Conservation (phyloP, 2,888 invertebrate species). For the Xestoiulus laeticollis region DNA sequence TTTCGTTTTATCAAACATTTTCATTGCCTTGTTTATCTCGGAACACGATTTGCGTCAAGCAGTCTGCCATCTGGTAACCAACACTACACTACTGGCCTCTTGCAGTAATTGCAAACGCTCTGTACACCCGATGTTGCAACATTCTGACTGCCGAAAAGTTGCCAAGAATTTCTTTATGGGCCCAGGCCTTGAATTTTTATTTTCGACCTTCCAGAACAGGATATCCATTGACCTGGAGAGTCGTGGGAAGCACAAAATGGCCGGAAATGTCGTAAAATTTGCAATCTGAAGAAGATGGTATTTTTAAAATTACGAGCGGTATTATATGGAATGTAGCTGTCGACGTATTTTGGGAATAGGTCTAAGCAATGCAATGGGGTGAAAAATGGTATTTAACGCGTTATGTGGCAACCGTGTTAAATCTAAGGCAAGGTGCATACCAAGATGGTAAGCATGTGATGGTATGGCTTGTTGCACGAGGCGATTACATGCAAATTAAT, state of each 20-base stretch:
- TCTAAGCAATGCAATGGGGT: neutral
- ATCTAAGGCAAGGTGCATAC: no score
- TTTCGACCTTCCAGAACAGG: neutral
- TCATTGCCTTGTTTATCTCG: conserved; percentile 6
- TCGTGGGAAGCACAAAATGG: neutral
- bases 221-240: conserved; percentile 8
- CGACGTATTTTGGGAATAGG: neutral
- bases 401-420: no score
- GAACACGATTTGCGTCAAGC: neutral
- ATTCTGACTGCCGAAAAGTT: neutral
- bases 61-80: conserved; percentile 37
- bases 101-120: neutral
- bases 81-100: neutral
- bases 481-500: no score
- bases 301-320: neutral
- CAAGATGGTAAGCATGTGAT: no score
- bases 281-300: neutral
- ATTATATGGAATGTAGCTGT: neutral
- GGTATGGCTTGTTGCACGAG: no score
- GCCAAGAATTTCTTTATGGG: neutral
- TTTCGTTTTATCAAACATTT: conserved; percentile 12
- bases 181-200: neutral
- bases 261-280: neutral
- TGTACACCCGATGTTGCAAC: neutral
- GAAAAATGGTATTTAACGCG: no score